Evolutionary conservation across 2,113 vertebrate genomes (phyloP).

Genomic region (Melanotaenia duboulayi): DNA sequence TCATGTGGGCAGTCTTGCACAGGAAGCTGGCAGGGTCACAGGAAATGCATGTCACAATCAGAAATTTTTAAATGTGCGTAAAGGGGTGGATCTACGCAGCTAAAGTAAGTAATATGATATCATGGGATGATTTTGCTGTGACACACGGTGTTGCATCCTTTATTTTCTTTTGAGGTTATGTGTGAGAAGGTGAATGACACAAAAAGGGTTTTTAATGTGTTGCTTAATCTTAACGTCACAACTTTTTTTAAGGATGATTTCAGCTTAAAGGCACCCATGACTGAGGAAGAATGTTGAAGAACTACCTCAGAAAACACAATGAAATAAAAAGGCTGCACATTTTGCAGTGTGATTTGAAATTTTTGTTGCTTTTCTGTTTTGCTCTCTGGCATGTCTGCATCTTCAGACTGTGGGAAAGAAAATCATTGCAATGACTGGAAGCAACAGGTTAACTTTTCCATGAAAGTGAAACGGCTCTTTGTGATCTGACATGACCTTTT

Average conservation of each 20-base stretch:
- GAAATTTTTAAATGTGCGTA: constrained; percentile 67
- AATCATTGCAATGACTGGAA: background rate
- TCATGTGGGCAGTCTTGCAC: background rate
- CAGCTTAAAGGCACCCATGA: constrained; percentile 13
- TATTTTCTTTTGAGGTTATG: background rate
- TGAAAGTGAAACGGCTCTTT: constrained; percentile 18
- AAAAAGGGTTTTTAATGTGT: constrained; percentile 17
- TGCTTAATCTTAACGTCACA: constrained; percentile 4
- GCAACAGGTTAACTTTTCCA: background rate
- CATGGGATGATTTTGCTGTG: constrained; percentile 21
- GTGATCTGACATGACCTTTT: constrained; percentile 1
- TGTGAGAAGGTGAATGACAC: background rate
- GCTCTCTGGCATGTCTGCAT: constrained; percentile 1
- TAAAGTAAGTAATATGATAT: background rate
- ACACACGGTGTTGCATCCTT: background rate
- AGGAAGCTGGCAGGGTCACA: constrained; percentile 68
- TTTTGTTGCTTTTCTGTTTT: background rate
- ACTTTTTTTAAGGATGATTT: background rate
- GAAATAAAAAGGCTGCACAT: too few relatives aligned
- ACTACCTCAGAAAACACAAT: background rate
- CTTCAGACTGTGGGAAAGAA: constrained; percentile 9
- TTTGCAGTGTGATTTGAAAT: background rate
- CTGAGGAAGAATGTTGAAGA: background rate
- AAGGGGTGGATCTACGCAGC: constrained; percentile 18
- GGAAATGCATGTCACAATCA: constrained; percentile 77